Conservation (phyloP, 2,113 vertebrate species). For the Patagioenas fasciata region DNA sequence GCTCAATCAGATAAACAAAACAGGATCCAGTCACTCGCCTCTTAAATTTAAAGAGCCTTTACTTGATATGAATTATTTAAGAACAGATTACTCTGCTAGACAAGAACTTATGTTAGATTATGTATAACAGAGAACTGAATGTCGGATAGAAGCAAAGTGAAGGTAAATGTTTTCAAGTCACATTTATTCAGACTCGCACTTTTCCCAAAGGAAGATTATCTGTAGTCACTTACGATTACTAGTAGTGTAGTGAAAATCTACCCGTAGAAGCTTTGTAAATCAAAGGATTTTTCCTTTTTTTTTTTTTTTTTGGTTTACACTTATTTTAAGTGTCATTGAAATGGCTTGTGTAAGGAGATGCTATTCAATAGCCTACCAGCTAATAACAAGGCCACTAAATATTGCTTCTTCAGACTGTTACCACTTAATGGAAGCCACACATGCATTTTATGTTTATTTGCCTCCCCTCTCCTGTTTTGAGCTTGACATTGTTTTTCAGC, state of each 20-base stretch:
- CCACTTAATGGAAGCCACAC: not conserved
- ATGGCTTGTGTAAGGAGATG: not conserved
- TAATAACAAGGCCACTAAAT: conserved; percentile 18
- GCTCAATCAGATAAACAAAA: conserved; percentile 49
- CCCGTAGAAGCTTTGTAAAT: conserved; percentile 40
- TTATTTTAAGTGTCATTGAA: conserved; percentile 14
- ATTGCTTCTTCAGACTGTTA: not conserved
- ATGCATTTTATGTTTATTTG: not conserved
- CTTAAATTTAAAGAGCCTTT: not conserved
- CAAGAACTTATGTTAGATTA: not conserved
- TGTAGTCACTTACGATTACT: not conserved
- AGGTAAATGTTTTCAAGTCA: conserved; percentile 30
- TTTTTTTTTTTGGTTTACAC: not conserved
- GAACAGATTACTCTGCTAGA: conserved; percentile 4
- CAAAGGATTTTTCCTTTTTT: not conserved
- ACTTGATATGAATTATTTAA: conserved; percentile 14
- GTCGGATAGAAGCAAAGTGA: not conserved
- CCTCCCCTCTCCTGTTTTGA: not conserved
- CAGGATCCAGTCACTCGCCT: conserved; percentile 35
- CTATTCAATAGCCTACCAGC: not conserved
- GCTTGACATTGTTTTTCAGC: not conserved
- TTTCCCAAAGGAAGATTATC: conserved; percentile 1
- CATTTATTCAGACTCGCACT: not conserved
- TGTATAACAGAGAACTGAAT: not conserved
- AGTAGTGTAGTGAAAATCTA: not conserved